These are phyloP conservation scores for Pipistrellus nathusii DNA, from an alignment of 2,797 vertebrate species.

Conservation along the genomic window DNA sequence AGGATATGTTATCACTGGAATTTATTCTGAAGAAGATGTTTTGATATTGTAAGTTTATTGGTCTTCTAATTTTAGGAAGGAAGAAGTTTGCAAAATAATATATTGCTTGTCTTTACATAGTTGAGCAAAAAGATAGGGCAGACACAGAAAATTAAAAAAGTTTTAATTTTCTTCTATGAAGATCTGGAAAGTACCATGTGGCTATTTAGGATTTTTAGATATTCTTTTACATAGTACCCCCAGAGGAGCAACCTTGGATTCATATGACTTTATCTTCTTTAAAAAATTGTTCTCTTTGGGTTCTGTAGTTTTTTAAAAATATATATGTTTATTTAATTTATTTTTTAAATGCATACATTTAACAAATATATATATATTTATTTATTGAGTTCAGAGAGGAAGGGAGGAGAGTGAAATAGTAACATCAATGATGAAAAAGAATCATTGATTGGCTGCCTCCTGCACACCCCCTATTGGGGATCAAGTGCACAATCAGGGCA, in stretches of 20 bases:
- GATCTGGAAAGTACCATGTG: neutral
- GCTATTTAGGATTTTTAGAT: slow-evolving; percentile 32
- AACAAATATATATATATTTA: too few species aligned
- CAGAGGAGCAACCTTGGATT: neutral
- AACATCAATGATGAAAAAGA: too few species aligned
- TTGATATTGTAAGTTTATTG: slow-evolving; percentile 85
- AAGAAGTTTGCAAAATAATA: neutral
- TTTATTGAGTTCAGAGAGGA: too few species aligned
- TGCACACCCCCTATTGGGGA: too few species aligned
- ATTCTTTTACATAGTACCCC: neutral
- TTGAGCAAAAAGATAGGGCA: neutral
- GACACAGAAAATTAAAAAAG: neutral
- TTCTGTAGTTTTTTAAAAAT: neutral
- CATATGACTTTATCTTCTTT: neutral
- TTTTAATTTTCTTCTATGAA: slow-evolving; percentile 44
- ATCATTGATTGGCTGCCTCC: too few species aligned
- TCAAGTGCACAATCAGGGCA: too few species aligned
- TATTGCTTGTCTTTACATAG: neutral
- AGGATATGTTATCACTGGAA: slow-evolving; percentile 83
- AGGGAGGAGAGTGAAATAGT: too few species aligned
- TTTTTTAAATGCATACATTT: too few species aligned
- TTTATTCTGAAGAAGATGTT: slow-evolving; percentile 87
- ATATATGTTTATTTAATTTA: too few species aligned
- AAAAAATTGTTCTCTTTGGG: neutral
- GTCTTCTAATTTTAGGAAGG: slow-evolving; percentile 53